Base-by-base conservation (phyloP, 1,140 invertebrate genomes). In the Magallana ariakensis region DNA sequence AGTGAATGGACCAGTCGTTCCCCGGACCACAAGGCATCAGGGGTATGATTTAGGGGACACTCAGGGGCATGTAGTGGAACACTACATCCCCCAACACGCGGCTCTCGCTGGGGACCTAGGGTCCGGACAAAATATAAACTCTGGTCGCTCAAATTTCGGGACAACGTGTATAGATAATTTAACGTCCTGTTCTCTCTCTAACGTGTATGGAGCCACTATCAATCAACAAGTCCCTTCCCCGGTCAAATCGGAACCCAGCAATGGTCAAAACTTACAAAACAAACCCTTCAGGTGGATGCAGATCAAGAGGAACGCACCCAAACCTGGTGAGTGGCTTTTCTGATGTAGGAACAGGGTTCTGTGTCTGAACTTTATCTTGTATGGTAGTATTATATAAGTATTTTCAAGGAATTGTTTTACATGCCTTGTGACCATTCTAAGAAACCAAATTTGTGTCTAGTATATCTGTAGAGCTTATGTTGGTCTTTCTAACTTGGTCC, bases 231-330 rank as follows among this genome's bases (percentile, higher is more conserved):
- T 89, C 8, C 87, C 89, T 10, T 90, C 91, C 81, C 91, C 90
- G 26, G 89, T 92, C 33, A 92, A 93, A 82, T 87, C 89, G n/a
- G 91, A 93, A 80, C 89, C 89, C n/a, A 85, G 87, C 33, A 89
- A 89, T 19, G 89, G 89, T 54, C 92, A 91, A 70, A 90, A 85
- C 53, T 87, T 92, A 53, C 88, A 90, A 82, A 88, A 87, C 60
- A 93, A 93, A 87, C 93, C 93, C 3, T 93, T 92, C 86, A 85
- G 92, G 16, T 93, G 93, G 93, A 93, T 93, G 93, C 92, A 93
- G 86, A 93, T 93, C 75, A 93, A 93, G 89, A 60, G 93, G 80
- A 93, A 92, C 62, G 90, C 92, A 0, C 87, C 89, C 10, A 93
- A 93, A 91, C 90, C 92, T 91, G 91, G 92, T 93, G 91, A 83